These are phyloP conservation scores for Isoperla grammatica DNA, from an alignment of 2,888 invertebrate genomes.

Conservation along the genomic window DNA sequence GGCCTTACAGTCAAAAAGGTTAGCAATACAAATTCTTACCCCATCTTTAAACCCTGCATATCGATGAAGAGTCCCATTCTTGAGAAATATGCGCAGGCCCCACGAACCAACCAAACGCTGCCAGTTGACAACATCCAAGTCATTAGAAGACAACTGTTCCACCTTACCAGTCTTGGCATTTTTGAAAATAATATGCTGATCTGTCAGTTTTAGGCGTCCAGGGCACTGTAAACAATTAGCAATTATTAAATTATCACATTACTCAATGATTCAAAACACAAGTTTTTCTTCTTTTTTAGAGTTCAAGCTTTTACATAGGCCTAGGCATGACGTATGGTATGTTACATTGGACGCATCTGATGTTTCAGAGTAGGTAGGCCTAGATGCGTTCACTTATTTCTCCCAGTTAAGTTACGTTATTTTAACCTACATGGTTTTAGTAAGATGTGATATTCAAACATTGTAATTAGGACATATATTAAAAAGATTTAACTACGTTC, in stretches of 20 bases:
- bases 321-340: too few relatives aligned
- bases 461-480: too few relatives aligned
- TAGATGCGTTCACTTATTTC: too few relatives aligned
- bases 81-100: conserved; percentile 84
- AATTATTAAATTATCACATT: conserved; percentile 1
- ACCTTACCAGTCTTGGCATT: conserved; percentile 96
- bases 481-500: too few relatives aligned
- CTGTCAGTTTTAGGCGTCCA: conserved; percentile 87
- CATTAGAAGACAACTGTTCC: conserved; percentile 76
- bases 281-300: too few relatives aligned
- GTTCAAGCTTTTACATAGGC: too few relatives aligned
- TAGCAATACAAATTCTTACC: conserved; percentile 52
- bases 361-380: too few relatives aligned
- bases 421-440: too few relatives aligned
- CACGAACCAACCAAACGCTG: conserved; percentile 86
- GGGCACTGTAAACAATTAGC: conserved; percentile 60
- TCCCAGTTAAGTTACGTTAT: too few relatives aligned
- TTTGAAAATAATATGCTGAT: conserved; percentile 86
- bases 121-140: conserved; percentile 88
- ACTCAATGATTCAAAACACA: conserved; percentile 16
- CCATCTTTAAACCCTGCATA: conserved; percentile 92
- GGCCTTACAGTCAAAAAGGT: too few relatives aligned
- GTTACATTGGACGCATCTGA: too few relatives aligned
- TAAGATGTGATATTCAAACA: too few relatives aligned
- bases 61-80: conserved; percentile 83